Evolutionary conservation across 1,140 invertebrate species (phyloP).

Genomic region (Heliconius hewitsoni): DNA sequence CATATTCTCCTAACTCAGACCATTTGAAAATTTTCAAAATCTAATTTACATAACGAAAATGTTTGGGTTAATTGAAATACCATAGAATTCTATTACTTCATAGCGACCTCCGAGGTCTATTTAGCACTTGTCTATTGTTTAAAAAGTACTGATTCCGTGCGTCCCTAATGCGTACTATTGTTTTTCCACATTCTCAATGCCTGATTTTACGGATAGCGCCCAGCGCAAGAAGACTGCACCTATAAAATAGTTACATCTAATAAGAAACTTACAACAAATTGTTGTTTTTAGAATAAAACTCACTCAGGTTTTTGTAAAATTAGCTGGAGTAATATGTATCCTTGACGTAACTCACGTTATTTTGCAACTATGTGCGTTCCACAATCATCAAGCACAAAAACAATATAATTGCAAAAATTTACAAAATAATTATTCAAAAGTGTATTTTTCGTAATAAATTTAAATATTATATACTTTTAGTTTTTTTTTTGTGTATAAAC

Average conservation of each 20-base stretch:
- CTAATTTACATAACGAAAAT: neutral
- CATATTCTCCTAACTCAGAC: neutral
- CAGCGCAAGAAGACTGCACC: constrained; percentile 42
- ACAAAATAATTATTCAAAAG: neutral
- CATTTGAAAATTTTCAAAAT: neutral
- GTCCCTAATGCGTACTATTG: constrained; percentile 67
- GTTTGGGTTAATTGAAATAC: neutral
- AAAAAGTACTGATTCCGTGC: constrained; percentile 57
- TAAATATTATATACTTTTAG: neutral
- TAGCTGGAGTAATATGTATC: constrained; percentile 18
- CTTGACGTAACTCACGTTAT: constrained; percentile 25
- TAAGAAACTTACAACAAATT: constrained; percentile 16
- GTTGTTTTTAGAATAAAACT: constrained; percentile 14
- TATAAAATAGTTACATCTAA: constrained; percentile 21
- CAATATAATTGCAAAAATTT: neutral
- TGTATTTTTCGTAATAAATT: neutral
- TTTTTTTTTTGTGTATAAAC: no score
- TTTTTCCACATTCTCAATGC: constrained; percentile 50
- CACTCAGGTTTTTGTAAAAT: constrained; percentile 10
- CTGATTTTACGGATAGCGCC: constrained; percentile 57
- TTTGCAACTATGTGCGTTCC: constrained; percentile 21
- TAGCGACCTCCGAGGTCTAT: constrained; percentile 58
- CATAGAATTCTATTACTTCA: constrained; percentile 41
- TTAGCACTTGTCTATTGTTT: constrained; percentile 60
- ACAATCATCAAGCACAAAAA: neutral